Conservation (phyloP, 2,113 vertebrate species). For the Hippocampus mohnikei region DNA sequence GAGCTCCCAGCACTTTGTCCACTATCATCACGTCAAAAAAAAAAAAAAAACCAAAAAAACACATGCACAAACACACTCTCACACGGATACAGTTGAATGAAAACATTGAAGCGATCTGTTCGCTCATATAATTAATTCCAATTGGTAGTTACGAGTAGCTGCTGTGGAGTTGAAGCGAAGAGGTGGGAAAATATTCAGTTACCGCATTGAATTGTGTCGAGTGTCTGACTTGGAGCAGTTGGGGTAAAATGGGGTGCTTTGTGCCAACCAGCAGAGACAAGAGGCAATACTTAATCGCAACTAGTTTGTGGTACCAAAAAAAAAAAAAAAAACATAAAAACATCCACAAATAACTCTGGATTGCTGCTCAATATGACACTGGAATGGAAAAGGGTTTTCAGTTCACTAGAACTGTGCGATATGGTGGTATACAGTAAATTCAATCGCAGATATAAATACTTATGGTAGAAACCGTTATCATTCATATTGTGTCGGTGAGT, state of each 20-base stretch:
- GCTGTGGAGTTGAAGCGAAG: not conserved
- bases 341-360: not conserved
- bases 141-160: not conserved
- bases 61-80: slow-evolving; percentile 27
- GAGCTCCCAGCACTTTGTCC: slow-evolving; percentile 94
- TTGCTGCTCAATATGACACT: not conserved
- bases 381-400: not conserved
- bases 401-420: too few species aligned
- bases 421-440: too few species aligned
- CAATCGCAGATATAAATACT: not conserved
- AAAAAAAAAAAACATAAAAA: not conserved
- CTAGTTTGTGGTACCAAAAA: not conserved
- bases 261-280: not conserved
- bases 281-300: not conserved
- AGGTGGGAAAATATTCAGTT: too few species aligned
- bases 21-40: slow-evolving; percentile 87
- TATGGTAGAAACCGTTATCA: too few species aligned
- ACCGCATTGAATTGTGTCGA: not conserved
- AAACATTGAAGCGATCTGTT: not conserved
- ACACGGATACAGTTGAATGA: slow-evolving; percentile 6
- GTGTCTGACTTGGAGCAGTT: not conserved
- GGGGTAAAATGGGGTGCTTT: not conserved
- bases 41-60: slow-evolving; percentile 11
- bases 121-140: not conserved
- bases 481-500: too few species aligned